Percentiles rank a stretch among this genome's conserved stretches.
These are phyloP conservation scores for Pseudonaja textilis DNA, from an alignment of 2,113 vertebrate species.

Conservation along the genomic window DNA sequence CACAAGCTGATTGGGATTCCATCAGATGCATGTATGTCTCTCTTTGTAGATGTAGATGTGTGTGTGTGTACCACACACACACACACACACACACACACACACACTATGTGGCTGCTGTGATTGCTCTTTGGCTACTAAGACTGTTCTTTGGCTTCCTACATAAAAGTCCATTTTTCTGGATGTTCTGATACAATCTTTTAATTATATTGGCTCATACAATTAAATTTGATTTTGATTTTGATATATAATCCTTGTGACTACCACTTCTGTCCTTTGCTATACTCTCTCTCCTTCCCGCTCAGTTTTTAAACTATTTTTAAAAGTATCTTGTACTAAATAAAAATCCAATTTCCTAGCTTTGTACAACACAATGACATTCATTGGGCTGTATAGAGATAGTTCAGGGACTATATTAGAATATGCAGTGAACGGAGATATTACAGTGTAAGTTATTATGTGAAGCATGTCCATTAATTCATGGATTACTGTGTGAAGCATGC, in stretches of 20 bases:
- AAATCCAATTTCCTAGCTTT: background rate
- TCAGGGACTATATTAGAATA: conserved; percentile 35
- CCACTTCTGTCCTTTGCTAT: background rate
- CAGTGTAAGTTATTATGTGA: conserved; percentile 39
- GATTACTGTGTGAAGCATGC: background rate
- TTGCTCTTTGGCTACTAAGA: background rate
- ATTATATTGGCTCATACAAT: background rate
- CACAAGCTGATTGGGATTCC: background rate
- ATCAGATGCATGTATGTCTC: background rate
- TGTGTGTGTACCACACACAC: too few species aligned
- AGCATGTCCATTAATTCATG: conserved; percentile 36
- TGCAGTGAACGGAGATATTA: conserved; percentile 34
- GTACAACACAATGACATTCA: background rate
- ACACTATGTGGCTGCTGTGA: background rate
- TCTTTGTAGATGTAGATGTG: too few species aligned
- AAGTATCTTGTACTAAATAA: background rate
- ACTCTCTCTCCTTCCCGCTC: background rate
- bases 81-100: too few species aligned
- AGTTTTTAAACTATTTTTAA: background rate
- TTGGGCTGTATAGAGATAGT: conserved; percentile 10
- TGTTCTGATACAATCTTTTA: background rate
- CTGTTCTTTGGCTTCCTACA: background rate
- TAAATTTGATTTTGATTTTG: background rate
- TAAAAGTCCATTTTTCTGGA: background rate
- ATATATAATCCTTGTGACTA: background rate